A percentile compares a stretch with the other conserved stretches of the same genome.
phyloP scores from a whole-genome alignment of 1,140 invertebrate genomes.

The Lasaia peninsularis region DNA sequence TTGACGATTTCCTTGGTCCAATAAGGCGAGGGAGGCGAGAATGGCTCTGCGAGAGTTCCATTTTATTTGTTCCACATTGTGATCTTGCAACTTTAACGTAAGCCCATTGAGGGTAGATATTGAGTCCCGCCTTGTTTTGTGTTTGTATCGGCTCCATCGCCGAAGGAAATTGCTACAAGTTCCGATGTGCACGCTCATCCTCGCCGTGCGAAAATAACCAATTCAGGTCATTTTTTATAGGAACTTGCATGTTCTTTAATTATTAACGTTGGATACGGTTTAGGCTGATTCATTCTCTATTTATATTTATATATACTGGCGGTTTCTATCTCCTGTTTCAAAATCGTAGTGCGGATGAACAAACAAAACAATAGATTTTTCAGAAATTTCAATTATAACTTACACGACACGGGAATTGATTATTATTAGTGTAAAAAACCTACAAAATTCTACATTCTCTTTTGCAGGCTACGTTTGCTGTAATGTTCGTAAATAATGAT shows the following conservation, averaged over 20 bases:
- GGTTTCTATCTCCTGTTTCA: too few relatives aligned
- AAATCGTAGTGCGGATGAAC: too few relatives aligned
- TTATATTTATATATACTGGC: not conserved
- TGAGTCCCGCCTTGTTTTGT: slow-evolving; percentile 45
- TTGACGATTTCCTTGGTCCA: slow-evolving; percentile 35
- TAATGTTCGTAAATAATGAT: too few relatives aligned
- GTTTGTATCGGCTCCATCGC: slow-evolving; percentile 34
- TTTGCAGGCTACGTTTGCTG: too few relatives aligned
- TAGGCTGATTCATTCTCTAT: not conserved
- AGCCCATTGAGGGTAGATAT: slow-evolving; percentile 56
- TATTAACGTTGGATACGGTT: not conserved
- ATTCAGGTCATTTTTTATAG: slow-evolving; percentile 8
- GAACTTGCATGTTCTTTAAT: slow-evolving; percentile 3
- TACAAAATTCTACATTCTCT: too few relatives aligned
- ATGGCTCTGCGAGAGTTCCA: slow-evolving; percentile 34
- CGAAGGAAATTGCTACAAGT: slow-evolving; percentile 58
- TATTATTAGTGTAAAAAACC: too few relatives aligned
- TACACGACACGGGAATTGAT: too few relatives aligned
- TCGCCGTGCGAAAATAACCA: slow-evolving; percentile 32
- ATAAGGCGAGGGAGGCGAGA: slow-evolving; percentile 46
- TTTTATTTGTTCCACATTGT: slow-evolving; percentile 62
- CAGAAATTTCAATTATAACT: too few relatives aligned
- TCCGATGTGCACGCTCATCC: slow-evolving; percentile 52
- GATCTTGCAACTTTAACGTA: slow-evolving; percentile 63
- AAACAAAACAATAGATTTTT: too few relatives aligned